These are phyloP conservation scores for Volucella inanis DNA, from an alignment of 2,888 invertebrate species.

Conservation along the genomic window DNA sequence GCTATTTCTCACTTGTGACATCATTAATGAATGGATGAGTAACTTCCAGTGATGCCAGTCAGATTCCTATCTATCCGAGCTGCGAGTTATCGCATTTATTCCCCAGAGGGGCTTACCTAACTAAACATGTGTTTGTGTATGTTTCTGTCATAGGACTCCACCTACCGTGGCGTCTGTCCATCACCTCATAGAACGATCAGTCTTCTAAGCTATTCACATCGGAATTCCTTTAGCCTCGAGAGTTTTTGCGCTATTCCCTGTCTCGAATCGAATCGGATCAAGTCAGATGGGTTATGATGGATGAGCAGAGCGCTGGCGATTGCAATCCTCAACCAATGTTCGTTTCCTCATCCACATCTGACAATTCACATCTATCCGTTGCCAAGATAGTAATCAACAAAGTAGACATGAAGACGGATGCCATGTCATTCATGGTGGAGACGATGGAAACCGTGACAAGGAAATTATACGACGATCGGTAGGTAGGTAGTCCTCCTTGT, in stretches of 20 bases:
- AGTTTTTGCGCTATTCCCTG: slow-evolving; percentile 32
- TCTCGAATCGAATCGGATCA: too few species aligned
- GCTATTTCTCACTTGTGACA: slow-evolving; percentile 74
- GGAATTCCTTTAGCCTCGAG: slow-evolving; percentile 16
- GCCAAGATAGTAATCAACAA: slow-evolving; percentile 54
- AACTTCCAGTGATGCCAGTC: slow-evolving; percentile 63
- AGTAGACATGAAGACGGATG: slow-evolving; percentile 62
- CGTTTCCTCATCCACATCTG: slow-evolving; percentile 32
- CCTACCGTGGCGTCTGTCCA: slow-evolving; percentile 54
- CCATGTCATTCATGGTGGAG: slow-evolving; percentile 19
- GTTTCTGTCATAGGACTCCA: slow-evolving; percentile 44
- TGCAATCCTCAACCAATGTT: slow-evolving; percentile 38
- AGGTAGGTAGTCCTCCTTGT: slow-evolving; percentile 9
- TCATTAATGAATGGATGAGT: slow-evolving; percentile 69
- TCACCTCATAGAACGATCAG: slow-evolving; percentile 37
- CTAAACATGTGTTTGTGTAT: slow-evolving; percentile 25
- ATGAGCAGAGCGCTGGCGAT: slow-evolving; percentile 52
- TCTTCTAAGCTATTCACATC: slow-evolving; percentile 36
- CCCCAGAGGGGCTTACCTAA: slow-evolving; percentile 24
- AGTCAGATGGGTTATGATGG: slow-evolving; percentile 62
- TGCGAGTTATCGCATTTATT: slow-evolving; percentile 23
- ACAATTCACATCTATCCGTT: slow-evolving; percentile 58
- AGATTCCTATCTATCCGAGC: slow-evolving; percentile 45
- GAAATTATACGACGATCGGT: slow-evolving; percentile 64
- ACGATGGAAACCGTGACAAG: slow-evolving; percentile 59